Evolutionary conservation across 2,888 invertebrate species (phyloP).

Genomic region (Sminthurinus aureus): DNA sequence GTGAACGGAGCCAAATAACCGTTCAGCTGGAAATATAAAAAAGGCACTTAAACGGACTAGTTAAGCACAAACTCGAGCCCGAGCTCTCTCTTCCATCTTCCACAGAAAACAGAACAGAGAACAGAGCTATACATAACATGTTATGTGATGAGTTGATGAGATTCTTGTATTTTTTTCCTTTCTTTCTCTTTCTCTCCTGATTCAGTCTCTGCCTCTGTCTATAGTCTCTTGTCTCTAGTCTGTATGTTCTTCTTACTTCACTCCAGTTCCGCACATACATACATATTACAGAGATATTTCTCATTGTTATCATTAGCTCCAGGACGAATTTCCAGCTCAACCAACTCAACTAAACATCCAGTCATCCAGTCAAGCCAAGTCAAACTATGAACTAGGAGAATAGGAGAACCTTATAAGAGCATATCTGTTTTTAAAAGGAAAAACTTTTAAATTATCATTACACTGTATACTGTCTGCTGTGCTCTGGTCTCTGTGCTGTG

Average conservation of each 20-base stretch:
- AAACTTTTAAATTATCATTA: slow-evolving; percentile 14
- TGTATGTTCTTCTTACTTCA: neutral
- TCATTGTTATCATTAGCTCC: slow-evolving; percentile 1
- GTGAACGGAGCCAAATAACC: slow-evolving; percentile 35
- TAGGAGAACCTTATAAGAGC: neutral
- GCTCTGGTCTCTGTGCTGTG: no score
- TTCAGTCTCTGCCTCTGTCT: slow-evolving; percentile 4
- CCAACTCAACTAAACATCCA: neutral
- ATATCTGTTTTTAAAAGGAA: neutral
- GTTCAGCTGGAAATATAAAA: slow-evolving; percentile 28
- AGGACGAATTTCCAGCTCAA: neutral
- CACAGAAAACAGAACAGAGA: no score
- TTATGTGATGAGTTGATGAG: slow-evolving; percentile 8
- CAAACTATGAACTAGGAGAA: neutral
- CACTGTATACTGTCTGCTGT: neutral
- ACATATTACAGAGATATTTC: neutral
- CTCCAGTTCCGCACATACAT: neutral
- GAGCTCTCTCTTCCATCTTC: neutral
- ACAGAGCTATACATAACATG: neutral
- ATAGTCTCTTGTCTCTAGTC: neutral
- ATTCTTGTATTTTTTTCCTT: neutral
- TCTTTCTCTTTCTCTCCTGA: neutral
- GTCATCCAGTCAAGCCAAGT: no score
- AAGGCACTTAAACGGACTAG: slow-evolving; percentile 31
- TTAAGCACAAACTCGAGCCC: neutral